phyloP scores from a whole-genome alignment of 2,113 vertebrate species.

The Tilapia sparmanii region DNA sequence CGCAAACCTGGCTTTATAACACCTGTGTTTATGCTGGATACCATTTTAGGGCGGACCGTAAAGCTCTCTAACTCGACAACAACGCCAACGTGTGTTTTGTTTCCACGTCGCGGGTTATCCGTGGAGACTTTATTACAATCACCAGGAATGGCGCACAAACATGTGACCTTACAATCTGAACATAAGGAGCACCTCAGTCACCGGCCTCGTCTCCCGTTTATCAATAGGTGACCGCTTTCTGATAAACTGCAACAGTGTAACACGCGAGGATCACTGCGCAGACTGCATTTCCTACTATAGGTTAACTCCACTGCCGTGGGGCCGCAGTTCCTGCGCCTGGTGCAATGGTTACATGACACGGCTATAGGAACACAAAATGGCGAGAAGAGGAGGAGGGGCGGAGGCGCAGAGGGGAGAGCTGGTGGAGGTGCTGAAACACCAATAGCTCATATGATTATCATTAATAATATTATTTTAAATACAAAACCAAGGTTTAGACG shows the following conservation, averaged over 20 bases:
- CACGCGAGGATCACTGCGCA: neutral
- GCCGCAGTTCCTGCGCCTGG: neutral
- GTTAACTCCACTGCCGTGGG: neutral
- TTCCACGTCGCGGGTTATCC: neutral
- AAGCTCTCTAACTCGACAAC: too few relatives aligned
- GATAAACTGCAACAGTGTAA: neutral
- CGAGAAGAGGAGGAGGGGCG: slow-evolving; percentile 7
- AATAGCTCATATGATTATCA: neutral
- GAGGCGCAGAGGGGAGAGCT: neutral
- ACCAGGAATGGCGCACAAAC: neutral
- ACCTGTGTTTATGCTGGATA: neutral
- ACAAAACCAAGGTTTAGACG: neutral
- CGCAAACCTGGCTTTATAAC: neutral
- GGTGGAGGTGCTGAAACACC: neutral
- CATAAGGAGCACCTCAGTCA: neutral
- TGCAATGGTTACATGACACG: slow-evolving; percentile 11
- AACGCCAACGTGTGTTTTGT: neutral
- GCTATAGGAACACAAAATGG: slow-evolving; percentile 47
- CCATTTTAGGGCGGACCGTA: neutral
- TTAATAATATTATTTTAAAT: neutral
- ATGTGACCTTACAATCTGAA: neutral
- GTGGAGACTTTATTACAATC: neutral
- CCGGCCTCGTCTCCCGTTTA: neutral
- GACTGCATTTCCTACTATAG: neutral
- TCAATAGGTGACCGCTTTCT: neutral